phyloP scores from a whole-genome alignment of 2,797 vertebrate genomes.

The Pseudotriccus pelzelni region DNA sequence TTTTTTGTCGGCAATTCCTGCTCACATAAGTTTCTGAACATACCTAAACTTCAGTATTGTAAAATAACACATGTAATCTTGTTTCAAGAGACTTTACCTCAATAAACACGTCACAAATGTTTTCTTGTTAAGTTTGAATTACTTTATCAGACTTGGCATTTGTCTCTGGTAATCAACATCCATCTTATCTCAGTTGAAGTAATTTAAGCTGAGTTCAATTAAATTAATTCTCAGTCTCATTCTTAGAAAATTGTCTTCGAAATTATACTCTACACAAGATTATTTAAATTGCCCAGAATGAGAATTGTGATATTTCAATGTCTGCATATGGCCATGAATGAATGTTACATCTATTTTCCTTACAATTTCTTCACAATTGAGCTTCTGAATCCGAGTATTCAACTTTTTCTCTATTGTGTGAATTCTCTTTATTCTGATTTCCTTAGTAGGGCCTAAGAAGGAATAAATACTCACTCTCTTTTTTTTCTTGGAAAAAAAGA shows the following conservation, averaged over 20 bases:
- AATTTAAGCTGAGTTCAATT: slow-evolving; percentile 22
- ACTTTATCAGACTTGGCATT: slow-evolving; percentile 26
- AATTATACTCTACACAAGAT: background rate
- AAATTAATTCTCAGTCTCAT: background rate
- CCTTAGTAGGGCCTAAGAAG: background rate
- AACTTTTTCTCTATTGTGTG: background rate
- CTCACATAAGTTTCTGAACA: background rate
- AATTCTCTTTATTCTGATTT: background rate
- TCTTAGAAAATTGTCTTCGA: background rate
- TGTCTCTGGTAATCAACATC: slow-evolving; percentile 30
- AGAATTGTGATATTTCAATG: background rate
- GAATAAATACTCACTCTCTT: background rate
- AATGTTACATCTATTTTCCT: background rate
- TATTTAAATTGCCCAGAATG: background rate
- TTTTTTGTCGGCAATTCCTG: background rate
- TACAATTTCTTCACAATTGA: background rate
- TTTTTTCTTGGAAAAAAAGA: background rate
- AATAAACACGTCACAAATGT: background rate
- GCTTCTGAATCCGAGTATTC: background rate
- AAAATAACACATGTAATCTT: background rate
- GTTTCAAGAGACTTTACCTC: background rate
- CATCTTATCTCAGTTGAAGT: background rate
- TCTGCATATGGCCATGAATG: background rate
- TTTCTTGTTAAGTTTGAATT: slow-evolving; percentile 8
- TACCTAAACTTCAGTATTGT: background rate